Evolutionary conservation across 2,113 vertebrate species (phyloP), one percentile per base, ranked within the genome.

Genomic region (Montifringilla adamsi): DNA sequence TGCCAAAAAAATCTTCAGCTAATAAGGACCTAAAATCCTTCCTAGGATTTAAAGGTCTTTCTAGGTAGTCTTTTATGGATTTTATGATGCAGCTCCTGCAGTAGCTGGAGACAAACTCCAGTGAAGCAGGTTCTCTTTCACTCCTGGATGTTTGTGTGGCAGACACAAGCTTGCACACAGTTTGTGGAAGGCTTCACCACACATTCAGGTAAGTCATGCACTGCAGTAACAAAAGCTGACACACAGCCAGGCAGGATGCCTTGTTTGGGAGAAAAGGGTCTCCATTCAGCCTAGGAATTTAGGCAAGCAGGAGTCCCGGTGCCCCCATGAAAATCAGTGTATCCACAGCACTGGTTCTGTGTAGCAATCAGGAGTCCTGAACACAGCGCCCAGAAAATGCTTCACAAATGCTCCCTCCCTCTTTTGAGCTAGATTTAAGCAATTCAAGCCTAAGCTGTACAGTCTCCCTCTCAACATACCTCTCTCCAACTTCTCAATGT

Each of bases 401-500:
- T 74, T 46, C 46, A 33, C 31, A 78, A 77, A 56, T 24, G 49
- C 39, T 62, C 16, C 31, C 52, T 84, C 68, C 60, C 23, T 39
- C 39, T 28, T 79, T 8, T 20, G 55, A 91, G 37, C 10, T n/a
- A 18, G 13, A 60, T 47, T 89, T 70, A n/a, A 91, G 58, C 28
- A 73, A 82, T n/a, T 79, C 0, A 7, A 77, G 53, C 13, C 47
- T 43, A 24, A 84, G 43, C 9, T 62, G 43, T 35, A 39, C 9
- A 52, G 47, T 59, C 52, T 63, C 70, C 43, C 28, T 78, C 46
- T 35, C 68, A 60, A 93, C 98, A 19, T 97, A 99, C 99, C 98
- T 99, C 99, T 95, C 99, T 98, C 99, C 99, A 99, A 96, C 94
- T 99, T 87, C 99, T 98, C 66, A 99, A 89, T 53, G 98, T 98